These are phyloP conservation scores for Microctenopoma steveboyesi DNA, from an alignment of 2,797 vertebrate genomes.

Conservation along the genomic window DNA sequence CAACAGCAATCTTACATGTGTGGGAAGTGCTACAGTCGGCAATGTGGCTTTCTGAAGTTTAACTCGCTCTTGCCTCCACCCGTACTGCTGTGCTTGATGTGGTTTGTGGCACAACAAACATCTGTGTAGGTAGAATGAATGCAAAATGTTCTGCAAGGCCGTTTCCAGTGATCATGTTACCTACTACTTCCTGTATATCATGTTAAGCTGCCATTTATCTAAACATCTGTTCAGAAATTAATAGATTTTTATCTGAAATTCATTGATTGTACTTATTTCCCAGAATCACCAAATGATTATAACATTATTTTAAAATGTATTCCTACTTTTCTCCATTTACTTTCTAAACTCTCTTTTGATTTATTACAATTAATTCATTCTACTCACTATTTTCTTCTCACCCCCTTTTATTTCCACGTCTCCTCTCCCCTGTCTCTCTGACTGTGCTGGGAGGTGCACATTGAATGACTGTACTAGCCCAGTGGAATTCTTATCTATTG, in stretches of 20 bases:
- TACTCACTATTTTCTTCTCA: background rate
- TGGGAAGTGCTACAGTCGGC: slow-evolving; percentile 2
- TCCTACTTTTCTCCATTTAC: slow-evolving; percentile 1
- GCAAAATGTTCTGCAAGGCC: slow-evolving; percentile 2
- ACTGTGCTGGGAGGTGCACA: slow-evolving; percentile 57
- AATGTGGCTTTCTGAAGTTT: slow-evolving; percentile 12
- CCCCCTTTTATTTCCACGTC: background rate
- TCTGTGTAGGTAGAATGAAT: background rate
- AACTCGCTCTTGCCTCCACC: background rate
- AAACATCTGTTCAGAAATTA: background rate
- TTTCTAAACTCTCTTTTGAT: background rate
- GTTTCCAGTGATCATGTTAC: background rate
- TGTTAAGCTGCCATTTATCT: background rate
- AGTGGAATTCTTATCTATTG: slow-evolving; percentile 56
- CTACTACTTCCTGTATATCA: too few species aligned
- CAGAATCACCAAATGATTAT: background rate
- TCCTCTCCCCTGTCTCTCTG: slow-evolving; percentile 29
- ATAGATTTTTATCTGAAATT: background rate
- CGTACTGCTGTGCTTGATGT: slow-evolving; percentile 1
- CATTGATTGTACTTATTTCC: background rate
- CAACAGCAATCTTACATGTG: slow-evolving; percentile 13
- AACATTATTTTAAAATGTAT: background rate
- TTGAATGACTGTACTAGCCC: slow-evolving; percentile 57
- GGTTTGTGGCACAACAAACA: background rate
- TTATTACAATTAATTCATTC: slow-evolving; percentile 6